These are phyloP conservation scores for Nothura maculosa DNA, from an alignment of 2,797 vertebrate species.

Conservation along the genomic window DNA sequence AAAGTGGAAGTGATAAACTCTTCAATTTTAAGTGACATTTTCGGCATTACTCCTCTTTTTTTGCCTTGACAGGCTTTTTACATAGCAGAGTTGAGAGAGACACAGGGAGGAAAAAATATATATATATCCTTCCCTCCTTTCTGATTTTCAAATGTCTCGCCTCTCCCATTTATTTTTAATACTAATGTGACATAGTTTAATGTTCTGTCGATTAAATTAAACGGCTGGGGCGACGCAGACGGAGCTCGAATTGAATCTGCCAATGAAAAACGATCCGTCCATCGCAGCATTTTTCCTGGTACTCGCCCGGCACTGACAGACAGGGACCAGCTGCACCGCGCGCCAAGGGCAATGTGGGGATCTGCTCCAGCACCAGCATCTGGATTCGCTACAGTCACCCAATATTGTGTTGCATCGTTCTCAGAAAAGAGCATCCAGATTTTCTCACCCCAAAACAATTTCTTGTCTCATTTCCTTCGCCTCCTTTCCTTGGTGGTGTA, in stretches of 20 bases:
- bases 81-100: conserved; percentile 27
- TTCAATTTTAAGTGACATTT: conserved; percentile 23
- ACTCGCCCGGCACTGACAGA: background rate
- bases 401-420: background rate
- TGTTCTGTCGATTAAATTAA: conserved; percentile 69
- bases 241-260: conserved; percentile 50
- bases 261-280: conserved; percentile 48
- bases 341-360: no score
- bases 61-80: conserved; percentile 19
- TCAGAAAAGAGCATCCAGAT: no score
- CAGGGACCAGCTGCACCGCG: background rate
- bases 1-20: conserved; percentile 32
- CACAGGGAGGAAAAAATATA: background rate
- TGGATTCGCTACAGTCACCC: no score
- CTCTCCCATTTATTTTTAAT: conserved; percentile 71
- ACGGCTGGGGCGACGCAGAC: background rate
- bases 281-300: conserved; percentile 6
- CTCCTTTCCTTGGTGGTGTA: fast-evolving
- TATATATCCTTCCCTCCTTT: background rate
- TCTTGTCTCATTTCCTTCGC: background rate
- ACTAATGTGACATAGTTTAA: conserved; percentile 60
- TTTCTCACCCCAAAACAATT: background rate
- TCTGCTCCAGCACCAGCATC: no score
- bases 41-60: background rate
- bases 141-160: conserved; percentile 53